These are phyloP conservation scores for Calidris pygmaea DNA, from an alignment of 2,113 vertebrate genomes.

Conservation along the genomic window DNA sequence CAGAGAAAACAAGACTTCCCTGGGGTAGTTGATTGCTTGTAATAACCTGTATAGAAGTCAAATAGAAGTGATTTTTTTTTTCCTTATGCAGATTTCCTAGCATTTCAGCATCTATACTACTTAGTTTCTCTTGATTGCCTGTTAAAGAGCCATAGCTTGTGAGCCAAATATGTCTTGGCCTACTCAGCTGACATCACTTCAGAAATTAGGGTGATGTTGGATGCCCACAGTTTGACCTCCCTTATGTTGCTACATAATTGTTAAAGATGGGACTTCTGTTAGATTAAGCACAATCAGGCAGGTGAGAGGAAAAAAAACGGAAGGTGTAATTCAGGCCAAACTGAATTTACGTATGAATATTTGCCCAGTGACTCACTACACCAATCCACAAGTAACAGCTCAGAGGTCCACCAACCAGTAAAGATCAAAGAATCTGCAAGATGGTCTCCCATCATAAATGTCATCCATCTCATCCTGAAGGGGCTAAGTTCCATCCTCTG, in stretches of 20 bases:
- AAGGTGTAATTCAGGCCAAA: neutral
- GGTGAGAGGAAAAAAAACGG: neutral
- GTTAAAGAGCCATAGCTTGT: too few relatives aligned
- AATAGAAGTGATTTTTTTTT: neutral
- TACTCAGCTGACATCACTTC: neutral
- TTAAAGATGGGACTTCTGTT: neutral
- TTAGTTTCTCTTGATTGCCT: neutral
- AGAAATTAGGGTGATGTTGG: neutral
- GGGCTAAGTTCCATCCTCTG: neutral
- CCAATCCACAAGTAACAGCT: neutral
- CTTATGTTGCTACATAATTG: neutral
- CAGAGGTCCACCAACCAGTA: too few relatives aligned
- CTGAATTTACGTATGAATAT: neutral
- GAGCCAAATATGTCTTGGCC: too few relatives aligned
- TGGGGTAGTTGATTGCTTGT: neutral
- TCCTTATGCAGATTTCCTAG: neutral
- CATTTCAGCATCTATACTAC: neutral
- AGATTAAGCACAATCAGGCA: neutral
- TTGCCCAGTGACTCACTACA: too few relatives aligned
- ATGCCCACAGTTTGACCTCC: neutral
- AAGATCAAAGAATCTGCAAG: neutral
- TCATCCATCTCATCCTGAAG: neutral
- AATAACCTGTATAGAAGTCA: neutral
- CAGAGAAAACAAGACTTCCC: neutral
- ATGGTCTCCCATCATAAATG: neutral